Evolutionary conservation across 2,888 invertebrate species (phyloP), one percentile per base, ranked within the genome.

Genomic region (Cantharis nigra): DNA sequence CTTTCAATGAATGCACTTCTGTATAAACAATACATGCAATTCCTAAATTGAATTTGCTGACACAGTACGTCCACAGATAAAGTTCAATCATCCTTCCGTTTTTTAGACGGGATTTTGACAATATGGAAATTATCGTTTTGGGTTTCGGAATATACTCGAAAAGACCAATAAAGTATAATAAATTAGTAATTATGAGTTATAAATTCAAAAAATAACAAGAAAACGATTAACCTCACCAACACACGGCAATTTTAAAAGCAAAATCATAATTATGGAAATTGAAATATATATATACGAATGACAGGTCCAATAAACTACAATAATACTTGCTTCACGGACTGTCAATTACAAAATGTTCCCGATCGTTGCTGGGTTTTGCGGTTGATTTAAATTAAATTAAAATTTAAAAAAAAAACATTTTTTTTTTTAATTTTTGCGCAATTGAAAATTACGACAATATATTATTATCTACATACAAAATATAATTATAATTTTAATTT

Each of bases 41-140:
- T 63, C 63, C 14, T 69, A 76, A 72, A 69, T 72, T 69, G 72
- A 69, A 72, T 76, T 72, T 67, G 23, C 63, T n/a, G 0, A 4
- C n/a, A n/a, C 49, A 49, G n/a, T n/a, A n/a, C 49, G 2, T 49
- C 49, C 49, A n/a, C n/a, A 49, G 5, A 49, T n/a, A n/a, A 3
- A 30, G 33, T 33, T 33, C 13, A 33, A 0, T 26, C 26, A 26
- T 26, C 9, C 26, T 26, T 33, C 13, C 13, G 13, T 33, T 33
- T 33, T 33, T 33, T 33, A 33, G 2, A 13, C 13, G 26, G 9
- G 9, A 26, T 13, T 33, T 33, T 33, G 33, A 33, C 33, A 33
- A 33, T 33, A 5, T 33, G 13, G 5, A 5, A 33, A 33, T 33
- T 33, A 33, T 33, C 33, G 33, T 33, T 33, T 3, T n/a, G 13